Conservation (phyloP, 2,113 vertebrate genomes). For the Mus spicilegus region DNA sequence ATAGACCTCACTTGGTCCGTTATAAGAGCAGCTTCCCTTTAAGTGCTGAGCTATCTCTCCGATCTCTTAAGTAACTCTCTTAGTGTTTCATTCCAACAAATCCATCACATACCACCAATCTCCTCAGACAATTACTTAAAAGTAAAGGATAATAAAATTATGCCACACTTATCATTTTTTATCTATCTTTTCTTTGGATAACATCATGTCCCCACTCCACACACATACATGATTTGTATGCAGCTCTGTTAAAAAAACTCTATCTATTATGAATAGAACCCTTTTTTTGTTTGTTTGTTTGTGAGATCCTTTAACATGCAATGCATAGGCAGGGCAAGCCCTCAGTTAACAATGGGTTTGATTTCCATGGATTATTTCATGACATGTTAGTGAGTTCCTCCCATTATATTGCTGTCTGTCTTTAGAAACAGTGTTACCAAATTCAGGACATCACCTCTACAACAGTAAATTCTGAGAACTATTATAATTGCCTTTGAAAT, state of each 20-base stretch:
- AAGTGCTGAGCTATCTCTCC: no score
- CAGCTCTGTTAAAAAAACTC: neutral
- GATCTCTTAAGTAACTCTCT: neutral
- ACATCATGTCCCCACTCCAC: no score
- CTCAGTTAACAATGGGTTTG: neutral
- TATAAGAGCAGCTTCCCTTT: neutral
- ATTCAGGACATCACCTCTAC: neutral
- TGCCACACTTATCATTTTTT: neutral
- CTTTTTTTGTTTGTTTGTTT: no score
- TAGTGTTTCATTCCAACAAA: neutral
- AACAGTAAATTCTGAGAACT: neutral
- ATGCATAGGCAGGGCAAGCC: neutral
- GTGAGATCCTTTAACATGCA: neutral
- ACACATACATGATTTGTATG: neutral
- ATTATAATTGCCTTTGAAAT: neutral
- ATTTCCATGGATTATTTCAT: neutral
- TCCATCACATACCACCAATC: neutral
- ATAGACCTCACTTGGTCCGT: neutral
- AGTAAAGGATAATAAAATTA: neutral
- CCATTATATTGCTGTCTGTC: neutral
- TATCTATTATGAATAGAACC: neutral
- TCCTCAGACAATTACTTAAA: neutral
- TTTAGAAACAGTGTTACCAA: neutral
- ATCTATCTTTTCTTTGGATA: no score
- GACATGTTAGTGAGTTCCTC: neutral